Evolutionary conservation across 2,888 invertebrate species (phyloP).

Genomic region (Mylabris sibirica): DNA sequence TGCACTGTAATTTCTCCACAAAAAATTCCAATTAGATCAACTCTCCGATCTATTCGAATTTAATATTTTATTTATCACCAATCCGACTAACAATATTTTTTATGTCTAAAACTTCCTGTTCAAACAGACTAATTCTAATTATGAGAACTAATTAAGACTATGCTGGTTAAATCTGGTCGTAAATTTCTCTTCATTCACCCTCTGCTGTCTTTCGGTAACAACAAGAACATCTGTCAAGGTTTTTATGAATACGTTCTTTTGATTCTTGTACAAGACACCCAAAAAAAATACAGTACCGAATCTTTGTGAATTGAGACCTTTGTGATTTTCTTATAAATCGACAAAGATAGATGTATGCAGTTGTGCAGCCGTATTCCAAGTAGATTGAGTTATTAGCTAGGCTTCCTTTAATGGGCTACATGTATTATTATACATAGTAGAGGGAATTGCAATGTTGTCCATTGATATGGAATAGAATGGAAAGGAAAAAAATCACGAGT

Average conservation of each 20-base stretch:
- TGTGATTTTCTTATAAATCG: not conserved
- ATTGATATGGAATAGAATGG: constrained; percentile 9
- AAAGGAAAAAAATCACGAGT: constrained; percentile 1
- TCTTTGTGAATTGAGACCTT: not conserved
- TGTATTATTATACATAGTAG: not conserved
- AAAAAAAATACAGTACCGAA: not conserved
- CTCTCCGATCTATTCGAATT: too few relatives aligned
- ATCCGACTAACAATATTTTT: not conserved
- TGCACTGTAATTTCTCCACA: too few relatives aligned
- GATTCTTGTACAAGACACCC: constrained; percentile 20
- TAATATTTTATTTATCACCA: too few relatives aligned
- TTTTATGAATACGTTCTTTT: constrained; percentile 46
- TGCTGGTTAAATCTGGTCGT: constrained; percentile 4
- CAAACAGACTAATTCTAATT: not conserved
- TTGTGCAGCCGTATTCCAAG: constrained; percentile 9
- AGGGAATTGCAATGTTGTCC: not conserved
- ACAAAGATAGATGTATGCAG: not conserved
- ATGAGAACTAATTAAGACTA: not conserved
- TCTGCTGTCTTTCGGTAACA: not conserved
- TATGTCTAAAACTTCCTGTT: not conserved
- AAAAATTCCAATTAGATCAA: not conserved
- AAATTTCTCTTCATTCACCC: not conserved
- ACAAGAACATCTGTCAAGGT: constrained; percentile 40
- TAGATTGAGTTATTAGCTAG: constrained; percentile 34
- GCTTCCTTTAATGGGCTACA: constrained; percentile 14